phyloP scores from a whole-genome alignment of 2,113 vertebrate genomes.

The Elgaria multicarinata region DNA sequence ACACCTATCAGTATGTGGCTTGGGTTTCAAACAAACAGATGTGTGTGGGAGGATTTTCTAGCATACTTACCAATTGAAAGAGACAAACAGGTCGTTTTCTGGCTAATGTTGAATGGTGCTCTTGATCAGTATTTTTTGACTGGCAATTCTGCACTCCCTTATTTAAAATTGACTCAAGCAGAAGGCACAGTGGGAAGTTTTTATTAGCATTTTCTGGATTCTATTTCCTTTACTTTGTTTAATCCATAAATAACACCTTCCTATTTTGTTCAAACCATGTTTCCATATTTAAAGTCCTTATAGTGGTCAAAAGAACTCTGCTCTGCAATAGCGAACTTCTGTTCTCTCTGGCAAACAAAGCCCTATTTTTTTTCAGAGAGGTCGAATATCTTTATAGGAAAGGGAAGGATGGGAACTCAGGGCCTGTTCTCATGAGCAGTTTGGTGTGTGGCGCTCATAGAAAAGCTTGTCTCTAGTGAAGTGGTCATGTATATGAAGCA shows the following conservation, averaged over 20 bases:
- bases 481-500: neutral
- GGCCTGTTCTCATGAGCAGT: neutral
- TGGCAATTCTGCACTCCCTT: neutral
- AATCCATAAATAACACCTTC: constrained; percentile 5
- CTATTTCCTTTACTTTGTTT: constrained; percentile 5
- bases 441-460: neutral
- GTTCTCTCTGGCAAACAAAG: neutral
- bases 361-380: neutral
- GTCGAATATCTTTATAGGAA: neutral
- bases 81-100: constrained; percentile 7
- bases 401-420: neutral
- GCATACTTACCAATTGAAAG: constrained; percentile 5
- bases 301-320: neutral
- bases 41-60: constrained; percentile 25
- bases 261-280: neutral
- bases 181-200: neutral
- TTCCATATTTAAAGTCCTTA: neutral
- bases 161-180: neutral
- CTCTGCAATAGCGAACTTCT: neutral
- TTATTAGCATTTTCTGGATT: neutral
- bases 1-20: constrained; percentile 9
- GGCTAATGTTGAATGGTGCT: constrained; percentile 12
- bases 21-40: constrained; percentile 25
- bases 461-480: neutral
- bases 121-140: neutral